Conservation (phyloP, 2,888 invertebrate species). For the Pristionchus japonicus region DNA sequence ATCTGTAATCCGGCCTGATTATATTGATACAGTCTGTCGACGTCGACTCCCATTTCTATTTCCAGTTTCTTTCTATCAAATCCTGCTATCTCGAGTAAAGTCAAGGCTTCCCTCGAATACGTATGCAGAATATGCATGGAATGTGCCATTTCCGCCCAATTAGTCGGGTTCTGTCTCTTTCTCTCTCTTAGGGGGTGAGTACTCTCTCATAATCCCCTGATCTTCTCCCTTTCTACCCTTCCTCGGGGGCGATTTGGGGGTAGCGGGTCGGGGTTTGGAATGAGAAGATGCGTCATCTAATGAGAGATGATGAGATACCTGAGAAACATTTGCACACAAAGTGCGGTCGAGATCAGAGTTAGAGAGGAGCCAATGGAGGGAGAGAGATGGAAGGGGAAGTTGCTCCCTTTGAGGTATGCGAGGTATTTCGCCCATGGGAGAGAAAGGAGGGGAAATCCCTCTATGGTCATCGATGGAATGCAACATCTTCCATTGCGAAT, state of each 20-base stretch:
- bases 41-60: background rate
- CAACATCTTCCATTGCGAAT: background rate
- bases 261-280: background rate
- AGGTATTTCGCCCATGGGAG: background rate
- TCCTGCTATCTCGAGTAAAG: background rate
- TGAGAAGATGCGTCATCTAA: conserved; percentile 25
- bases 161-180: background rate
- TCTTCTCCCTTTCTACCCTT: background rate
- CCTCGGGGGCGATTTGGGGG: background rate
- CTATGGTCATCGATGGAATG: background rate
- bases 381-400: background rate
- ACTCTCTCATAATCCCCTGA: background rate
- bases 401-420: background rate
- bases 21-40: background rate
- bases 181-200: background rate
- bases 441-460: conserved; percentile 16
- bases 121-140: conserved; percentile 11
- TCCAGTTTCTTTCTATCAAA: background rate
- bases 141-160: conserved; percentile 33
- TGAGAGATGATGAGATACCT: conserved; percentile 16
- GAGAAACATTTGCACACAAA: conserved; percentile 4
- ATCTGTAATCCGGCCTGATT: background rate
- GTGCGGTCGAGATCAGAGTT: background rate
- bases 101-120: background rate
- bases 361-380: background rate